Base-by-base conservation (phyloP, 92 coral and sea anemone genomes). In the Zoanthus sociatus region DNA sequence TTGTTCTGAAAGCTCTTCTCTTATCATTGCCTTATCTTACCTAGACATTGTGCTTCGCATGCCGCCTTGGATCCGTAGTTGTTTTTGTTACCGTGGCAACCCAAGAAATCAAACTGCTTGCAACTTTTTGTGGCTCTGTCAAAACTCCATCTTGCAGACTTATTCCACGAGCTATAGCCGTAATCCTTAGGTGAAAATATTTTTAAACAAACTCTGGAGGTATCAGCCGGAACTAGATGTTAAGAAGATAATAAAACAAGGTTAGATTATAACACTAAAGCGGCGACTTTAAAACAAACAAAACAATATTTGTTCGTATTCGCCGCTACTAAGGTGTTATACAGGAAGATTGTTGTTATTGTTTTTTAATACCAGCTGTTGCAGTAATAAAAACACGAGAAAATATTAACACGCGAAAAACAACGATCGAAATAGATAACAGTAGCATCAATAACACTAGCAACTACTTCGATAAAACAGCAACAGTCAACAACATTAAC, bases 1-100 rank as follows among this genome's bases (percentile, higher is more conserved):
- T 26, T 26, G 0, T 26, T 26, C 26, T 26, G 26, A 26, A 26
- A 26, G 26, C 26, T 26, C 26, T 61, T 2, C 18, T 61, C 4
- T 15, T 13, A 45, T 6, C 18, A 37, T 9, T 15, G 18, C 44
- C 16, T 21, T 53, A 4, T 76, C 99, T 88, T 84, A 96, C 99
- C 92, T 9, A 92, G 70, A 68, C 99, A 96, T 2, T 48, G 45
- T 6, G 75, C 48, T 44, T 76, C 83, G 75, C 99, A 96, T 46
- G 84, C 88, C 7, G 71, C 87, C 75, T 92, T 82, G 13, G 85
- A 88, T 17, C 14, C 77, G 83, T 91, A 96, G 92, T 89, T 95
- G 89, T 96, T 96, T 67, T 79, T 96, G 64, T 92, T 96, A 37
- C 95, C 99, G n/a, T 75, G 87, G 86, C 98, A 94, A 18, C 95